Evolutionary conservation across 2,113 vertebrate genomes (phyloP).

Genomic region (Sinosuthora webbiana): DNA sequence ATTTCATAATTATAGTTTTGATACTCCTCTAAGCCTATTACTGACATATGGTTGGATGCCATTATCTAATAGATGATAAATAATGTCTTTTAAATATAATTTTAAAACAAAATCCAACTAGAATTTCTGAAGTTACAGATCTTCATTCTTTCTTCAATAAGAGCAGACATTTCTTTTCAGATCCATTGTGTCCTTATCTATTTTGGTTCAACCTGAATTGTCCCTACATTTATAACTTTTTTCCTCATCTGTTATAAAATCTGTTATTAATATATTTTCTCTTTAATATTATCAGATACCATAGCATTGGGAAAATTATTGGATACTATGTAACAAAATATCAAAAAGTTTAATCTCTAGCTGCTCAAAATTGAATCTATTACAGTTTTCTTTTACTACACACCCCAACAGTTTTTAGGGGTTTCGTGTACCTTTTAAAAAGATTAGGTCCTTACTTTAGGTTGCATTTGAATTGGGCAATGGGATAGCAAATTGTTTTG

Average conservation of each 20-base stretch:
- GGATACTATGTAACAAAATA: not conserved
- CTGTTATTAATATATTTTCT: not conserved
- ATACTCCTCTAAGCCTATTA: not conserved
- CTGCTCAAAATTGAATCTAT: not conserved
- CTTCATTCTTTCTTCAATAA: not conserved
- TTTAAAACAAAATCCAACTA: not conserved
- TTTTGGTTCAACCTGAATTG: not conserved
- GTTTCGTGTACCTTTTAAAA: not conserved
- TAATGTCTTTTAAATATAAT: not conserved
- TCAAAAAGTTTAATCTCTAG: not conserved
- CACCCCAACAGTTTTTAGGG: not conserved
- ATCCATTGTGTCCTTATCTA: not conserved
- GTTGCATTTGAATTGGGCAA: not conserved
- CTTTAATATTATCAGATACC: not conserved
- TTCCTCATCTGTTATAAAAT: not conserved
- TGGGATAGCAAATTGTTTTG: not conserved
- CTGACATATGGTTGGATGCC: not conserved
- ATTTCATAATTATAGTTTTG: not conserved
- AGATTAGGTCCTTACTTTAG: not conserved
- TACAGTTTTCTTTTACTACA: not conserved
- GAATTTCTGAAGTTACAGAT: not conserved
- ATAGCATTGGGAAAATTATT: not conserved
- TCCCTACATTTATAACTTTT: not conserved
- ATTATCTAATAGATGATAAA: not conserved
- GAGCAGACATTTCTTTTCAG: not conserved